These are phyloP conservation scores for Flabesymbios commensalis DNA, from an alignment of 2,888 invertebrate genomes.

Conservation along the genomic window DNA sequence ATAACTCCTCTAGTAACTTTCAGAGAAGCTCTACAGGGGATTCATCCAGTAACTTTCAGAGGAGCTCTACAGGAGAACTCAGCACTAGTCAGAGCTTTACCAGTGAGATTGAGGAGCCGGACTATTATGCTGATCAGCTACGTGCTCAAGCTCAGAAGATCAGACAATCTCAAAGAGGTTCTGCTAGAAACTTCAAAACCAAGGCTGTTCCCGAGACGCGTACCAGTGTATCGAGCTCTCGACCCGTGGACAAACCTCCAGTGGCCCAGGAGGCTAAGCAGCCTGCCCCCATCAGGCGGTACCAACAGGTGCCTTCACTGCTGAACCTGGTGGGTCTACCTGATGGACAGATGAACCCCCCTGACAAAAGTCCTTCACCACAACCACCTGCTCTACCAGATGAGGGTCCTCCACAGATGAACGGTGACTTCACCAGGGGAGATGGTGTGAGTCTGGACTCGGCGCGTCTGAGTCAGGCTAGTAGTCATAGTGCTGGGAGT, in stretches of 20 bases:
- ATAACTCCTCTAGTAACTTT: too few species aligned
- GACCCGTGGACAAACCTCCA: constrained; percentile 27
- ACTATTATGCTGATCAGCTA: constrained; percentile 28
- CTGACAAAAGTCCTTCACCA: too few species aligned
- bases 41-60: too few species aligned
- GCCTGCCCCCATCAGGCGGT: background rate
- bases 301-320: background rate
- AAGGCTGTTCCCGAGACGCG: constrained; percentile 15
- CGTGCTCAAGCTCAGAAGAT: constrained; percentile 16
- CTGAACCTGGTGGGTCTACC: background rate
- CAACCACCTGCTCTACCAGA: too few species aligned
- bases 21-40: too few species aligned
- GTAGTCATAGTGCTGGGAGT: too few species aligned
- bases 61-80: too few species aligned
- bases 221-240: constrained; percentile 15
- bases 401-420: too few species aligned
- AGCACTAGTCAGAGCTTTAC: background rate
- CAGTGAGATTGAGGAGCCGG: background rate
- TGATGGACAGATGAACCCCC: too few species aligned
- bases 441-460: too few species aligned
- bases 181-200: constrained; percentile 13
- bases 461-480: too few species aligned
- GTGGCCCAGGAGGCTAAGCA: constrained; percentile 12
- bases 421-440: too few species aligned
- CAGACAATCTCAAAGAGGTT: constrained; percentile 8